Conservation (phyloP, 1,140 invertebrate species). For the Brachionus calyciflorus region DNA sequence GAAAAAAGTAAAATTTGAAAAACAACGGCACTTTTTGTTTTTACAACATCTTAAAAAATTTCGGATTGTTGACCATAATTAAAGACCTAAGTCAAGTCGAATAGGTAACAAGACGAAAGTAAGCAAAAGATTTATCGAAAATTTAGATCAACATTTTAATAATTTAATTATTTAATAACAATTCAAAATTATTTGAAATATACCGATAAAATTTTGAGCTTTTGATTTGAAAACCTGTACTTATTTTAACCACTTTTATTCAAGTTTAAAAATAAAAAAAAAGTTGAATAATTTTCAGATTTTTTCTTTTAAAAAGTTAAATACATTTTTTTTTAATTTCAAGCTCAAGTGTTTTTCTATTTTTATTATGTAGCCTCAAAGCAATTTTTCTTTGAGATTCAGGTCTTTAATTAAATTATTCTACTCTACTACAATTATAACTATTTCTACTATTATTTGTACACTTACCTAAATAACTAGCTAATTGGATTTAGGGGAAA, state of each 20-base stretch:
- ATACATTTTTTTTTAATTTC: no score
- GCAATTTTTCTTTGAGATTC: background rate
- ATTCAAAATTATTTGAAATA: background rate
- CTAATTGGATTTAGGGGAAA: background rate
- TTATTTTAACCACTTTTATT: conserved; percentile 31
- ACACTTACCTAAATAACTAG: background rate
- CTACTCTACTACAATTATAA: no score
- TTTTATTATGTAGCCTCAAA: background rate
- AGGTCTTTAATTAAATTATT: conserved; percentile 19
- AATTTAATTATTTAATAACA: background rate
- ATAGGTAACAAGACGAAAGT: background rate
- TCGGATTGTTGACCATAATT: background rate
- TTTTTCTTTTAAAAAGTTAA: no score
- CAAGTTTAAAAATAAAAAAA: no score
- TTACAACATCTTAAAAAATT: conserved; percentile 5
- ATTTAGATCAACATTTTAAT: background rate
- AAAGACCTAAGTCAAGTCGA: no score
- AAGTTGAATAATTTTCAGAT: background rate
- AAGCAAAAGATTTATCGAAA: background rate
- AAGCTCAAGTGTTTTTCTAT: background rate
- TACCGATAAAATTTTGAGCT: no score
- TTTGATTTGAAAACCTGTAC: conserved; percentile 14
- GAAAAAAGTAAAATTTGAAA: no score
- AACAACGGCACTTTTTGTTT: conserved; percentile 13
- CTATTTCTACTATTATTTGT: no score